phyloP scores from a whole-genome alignment of 2,797 vertebrate species.

The Sitta carolinensis region DNA sequence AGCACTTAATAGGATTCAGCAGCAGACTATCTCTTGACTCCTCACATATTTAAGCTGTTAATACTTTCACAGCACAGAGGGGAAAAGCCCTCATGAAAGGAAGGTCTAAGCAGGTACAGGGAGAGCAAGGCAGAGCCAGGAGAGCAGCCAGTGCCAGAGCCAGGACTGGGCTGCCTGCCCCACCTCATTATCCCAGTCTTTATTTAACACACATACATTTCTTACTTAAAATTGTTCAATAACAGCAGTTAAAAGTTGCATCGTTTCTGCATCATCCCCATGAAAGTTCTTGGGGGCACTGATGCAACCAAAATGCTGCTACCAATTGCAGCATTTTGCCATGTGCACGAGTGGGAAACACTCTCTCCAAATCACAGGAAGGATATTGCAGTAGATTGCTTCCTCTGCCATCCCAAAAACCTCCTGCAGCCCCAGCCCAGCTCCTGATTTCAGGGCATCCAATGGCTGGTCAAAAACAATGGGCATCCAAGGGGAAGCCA shows the following conservation, averaged over 20 bases:
- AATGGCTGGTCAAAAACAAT: fast-evolving
- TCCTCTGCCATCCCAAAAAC: slow-evolving; percentile 37
- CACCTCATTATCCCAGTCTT: fast-evolving
- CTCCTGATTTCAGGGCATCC: not conserved
- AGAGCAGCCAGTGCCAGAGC: not conserved
- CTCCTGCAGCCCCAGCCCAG: not conserved
- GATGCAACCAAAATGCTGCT: fast-evolving
- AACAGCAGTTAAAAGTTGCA: not conserved
- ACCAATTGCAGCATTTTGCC: not conserved
- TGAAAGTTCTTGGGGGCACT: fast-evolving
- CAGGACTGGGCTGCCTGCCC: not conserved
- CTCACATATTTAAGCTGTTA: slow-evolving; percentile 55
- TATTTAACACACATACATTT: not conserved
- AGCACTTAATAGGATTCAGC: slow-evolving; percentile 46
- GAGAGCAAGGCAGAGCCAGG: not conserved
- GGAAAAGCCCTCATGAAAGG: not conserved
- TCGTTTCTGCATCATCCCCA: not conserved
- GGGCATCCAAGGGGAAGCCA: not conserved
- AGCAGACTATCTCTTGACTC: slow-evolving; percentile 36
- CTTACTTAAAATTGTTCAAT: not conserved
- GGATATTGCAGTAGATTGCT: slow-evolving; percentile 72
- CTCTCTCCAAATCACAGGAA: slow-evolving; percentile 47
- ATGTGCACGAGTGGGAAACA: fast-evolving
- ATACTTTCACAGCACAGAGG: slow-evolving; percentile 11
- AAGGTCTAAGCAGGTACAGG: not conserved